A percentile compares a stretch with the other conserved stretches of the same genome.
phyloP scores from a whole-genome alignment of 2,797 vertebrate genomes.

The Arvicola amphibius region DNA sequence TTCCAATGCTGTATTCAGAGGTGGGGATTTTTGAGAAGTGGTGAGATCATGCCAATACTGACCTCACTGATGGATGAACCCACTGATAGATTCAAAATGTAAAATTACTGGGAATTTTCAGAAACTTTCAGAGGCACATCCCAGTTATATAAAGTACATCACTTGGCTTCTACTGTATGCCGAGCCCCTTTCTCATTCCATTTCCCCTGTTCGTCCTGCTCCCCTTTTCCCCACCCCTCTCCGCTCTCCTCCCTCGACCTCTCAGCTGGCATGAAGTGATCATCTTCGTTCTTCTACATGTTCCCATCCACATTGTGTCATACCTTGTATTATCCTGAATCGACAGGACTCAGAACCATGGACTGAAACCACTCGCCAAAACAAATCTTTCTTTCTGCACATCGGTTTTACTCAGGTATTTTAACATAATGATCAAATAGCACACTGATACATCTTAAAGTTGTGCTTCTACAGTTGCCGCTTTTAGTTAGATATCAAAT shows the following conservation, averaged over 20 bases:
- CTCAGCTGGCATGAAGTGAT: not conserved
- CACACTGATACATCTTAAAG: not conserved
- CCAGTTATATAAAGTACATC: not conserved
- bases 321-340: not conserved
- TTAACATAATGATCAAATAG: not conserved
- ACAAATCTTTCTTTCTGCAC: not conserved
- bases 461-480: no score
- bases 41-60: not conserved
- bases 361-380: no score
- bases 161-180: not conserved
- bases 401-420: not conserved
- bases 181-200: not conserved
- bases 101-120: not conserved
- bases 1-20: not conserved
- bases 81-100: not conserved
- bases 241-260: fast-evolving
- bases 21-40: not conserved
- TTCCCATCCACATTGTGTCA: not conserved
- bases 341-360: not conserved
- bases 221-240: no score
- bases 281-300: not conserved
- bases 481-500: not conserved
- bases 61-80: not conserved
- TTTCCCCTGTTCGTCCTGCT: not conserved
- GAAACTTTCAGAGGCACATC: not conserved